Base-by-base conservation (phyloP, 2,113 vertebrate genomes). In the Hystrix cristata region DNA sequence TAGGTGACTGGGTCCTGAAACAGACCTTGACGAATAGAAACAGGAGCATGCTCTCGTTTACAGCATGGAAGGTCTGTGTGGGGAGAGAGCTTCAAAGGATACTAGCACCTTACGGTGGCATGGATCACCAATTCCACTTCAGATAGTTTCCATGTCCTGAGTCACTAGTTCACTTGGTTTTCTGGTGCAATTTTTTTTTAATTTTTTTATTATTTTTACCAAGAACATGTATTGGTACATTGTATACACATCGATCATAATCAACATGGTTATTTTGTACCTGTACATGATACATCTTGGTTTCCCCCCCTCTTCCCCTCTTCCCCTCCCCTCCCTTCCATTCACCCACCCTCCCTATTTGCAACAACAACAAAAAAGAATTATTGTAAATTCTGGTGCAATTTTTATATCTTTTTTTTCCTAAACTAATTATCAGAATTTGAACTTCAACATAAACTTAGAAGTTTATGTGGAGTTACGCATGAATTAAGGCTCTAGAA, bases 331-430 rank as follows among this genome's bases (percentile, higher is more conserved):
- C 38, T 38, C 38, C 38, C 38, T 38, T 38, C 38, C 38, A 38
- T 38, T 38, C 38, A 38, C 38, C 38, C 38, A 38, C 38, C 38
- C 38, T 38, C 38, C 38, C 38, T 38, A 38, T 38, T 38, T 38
- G 38, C 38, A 38, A 38, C 38, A 38, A 38, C 38, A 38, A 38
- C 38, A 38, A 38, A 38, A 38, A 38, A 38, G 38, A 38, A 38
- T 38, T 38, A 38, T 38, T 38, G 38, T 38, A 38, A 38, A 38
- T 72, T 7, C 14, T 34, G 27, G 29, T 62, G 7, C 3, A 48
- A 87, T 74, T 95, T 69, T 27, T 78, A 5, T 55, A 65, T 29
- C 51, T 84, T 94, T 95, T 76, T 34, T 82, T 78, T 81, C 25
- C 48, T 46, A 82, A 82, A 84, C 46, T 85, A 67, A n/a, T 1